Evolutionary conservation across 2,888 invertebrate genomes (phyloP), one percentile per base, ranked within the genome.

Genomic region (Seira sanloemensis): DNA sequence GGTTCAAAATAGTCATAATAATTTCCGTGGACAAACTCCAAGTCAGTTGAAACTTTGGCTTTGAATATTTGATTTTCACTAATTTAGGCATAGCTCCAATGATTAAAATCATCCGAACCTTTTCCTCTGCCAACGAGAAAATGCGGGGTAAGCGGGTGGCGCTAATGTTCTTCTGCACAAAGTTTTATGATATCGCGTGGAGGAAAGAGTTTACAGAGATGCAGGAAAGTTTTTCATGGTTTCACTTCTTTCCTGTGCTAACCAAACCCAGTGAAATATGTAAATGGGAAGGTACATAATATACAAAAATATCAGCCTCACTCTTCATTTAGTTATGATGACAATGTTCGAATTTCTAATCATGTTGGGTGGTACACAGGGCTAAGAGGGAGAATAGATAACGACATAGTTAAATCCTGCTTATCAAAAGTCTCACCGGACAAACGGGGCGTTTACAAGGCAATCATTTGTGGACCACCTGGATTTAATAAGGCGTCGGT

Each of bases 391-490:
- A 25, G 83, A 23, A 74, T 78, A 9, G 23, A 2, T 9, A 0
- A 1, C 18, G 37, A 74, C 1, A 2, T 78, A 1, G 67, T 83
- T 0, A 5, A 25, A 1, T 58, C 7, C 16, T 83, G 68, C 25
- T 7, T 68, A 18, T 7, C 37, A 0, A 27, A 69, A 0, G 7
- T 67, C 2, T 1, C 37, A 12, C 4, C 46, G 25, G 78, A 72
- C 0, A 67, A 50, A 1, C 58, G 62, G 23, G 72, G 73, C 0
- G 0, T 25, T 4, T 54, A 26, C 5, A 82, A 82, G 25, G 77
- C 82, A 50, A 67, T 25, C 12, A 37, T 82, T 77, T 82, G 82
- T 37, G 82, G 82, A 12, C 72, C 82, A n/a, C 73, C 82, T 2
- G 73, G 77, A 23, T 82, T 82, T 37, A 82, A 82, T 67, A 50